A percentile compares a stretch with the other conserved stretches of the same genome.
These are phyloP conservation scores for Prionailurus bengalensis DNA, from an alignment of 2,113 vertebrate species.

Conservation along the genomic window DNA sequence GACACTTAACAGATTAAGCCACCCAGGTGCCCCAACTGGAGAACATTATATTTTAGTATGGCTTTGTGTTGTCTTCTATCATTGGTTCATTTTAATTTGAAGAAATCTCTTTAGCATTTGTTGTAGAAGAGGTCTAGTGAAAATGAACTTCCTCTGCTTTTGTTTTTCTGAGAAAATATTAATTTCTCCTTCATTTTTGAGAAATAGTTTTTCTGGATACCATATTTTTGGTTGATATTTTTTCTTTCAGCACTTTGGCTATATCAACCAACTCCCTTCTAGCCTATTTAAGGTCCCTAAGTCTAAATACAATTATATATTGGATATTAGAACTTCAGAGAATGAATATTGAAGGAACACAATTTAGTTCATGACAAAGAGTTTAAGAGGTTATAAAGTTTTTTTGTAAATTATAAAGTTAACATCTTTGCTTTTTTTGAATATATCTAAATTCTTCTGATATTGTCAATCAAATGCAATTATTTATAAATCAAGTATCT, in stretches of 20 bases:
- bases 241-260: not conserved
- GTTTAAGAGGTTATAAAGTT: not conserved
- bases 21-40: not conserved
- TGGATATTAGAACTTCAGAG: not conserved
- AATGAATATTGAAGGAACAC: not conserved
- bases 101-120: not conserved
- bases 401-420: not conserved
- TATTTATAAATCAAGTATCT: constrained; percentile 3
- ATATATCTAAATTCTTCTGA: not conserved
- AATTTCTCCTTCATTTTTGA: not conserved
- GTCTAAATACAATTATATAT: not conserved
- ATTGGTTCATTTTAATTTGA: not conserved
- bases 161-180: not conserved
- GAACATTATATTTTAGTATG: not conserved
- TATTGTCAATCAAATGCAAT: not conserved
- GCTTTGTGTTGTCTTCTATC: not conserved
- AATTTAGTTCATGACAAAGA: not conserved
- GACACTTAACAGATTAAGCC: too few species aligned
- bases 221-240: not conserved
- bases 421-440: not conserved
- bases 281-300: not conserved
- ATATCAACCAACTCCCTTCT: not conserved
- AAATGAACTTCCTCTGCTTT: not conserved
- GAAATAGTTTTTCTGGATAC: not conserved
- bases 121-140: not conserved